Base-by-base conservation (phyloP, 2,888 invertebrate species). In the Yponomeuta malinellus region DNA sequence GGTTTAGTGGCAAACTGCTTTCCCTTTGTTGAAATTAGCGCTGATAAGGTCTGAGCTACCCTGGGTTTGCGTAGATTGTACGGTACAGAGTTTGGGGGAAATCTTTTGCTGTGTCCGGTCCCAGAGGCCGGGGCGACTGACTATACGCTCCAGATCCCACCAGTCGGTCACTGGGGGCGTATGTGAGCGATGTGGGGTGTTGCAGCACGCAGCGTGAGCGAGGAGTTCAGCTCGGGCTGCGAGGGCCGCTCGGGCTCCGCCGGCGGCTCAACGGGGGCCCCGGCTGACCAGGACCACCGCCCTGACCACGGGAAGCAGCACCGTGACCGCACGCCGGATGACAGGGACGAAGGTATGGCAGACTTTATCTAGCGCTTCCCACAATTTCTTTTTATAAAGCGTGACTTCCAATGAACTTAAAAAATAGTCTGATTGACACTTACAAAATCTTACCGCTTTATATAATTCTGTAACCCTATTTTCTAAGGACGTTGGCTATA, bases 211-310 rank as follows among this genome's bases (percentile, higher is more conserved):
- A 98, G 98, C 93, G 97, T 98, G 90, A 98, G 98, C 83, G 98
- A 99, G 93, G 98, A 99, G 91, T 98, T 98, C 93, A 98, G 98
- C 89, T 98, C 97, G 90, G 97, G 96, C 78, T 97, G 97, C 87
- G 98, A 99, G 89, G 98, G 98, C 90, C 98, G 98, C 85, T 97
- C 97, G 92, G 96, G 96, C 76, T 96, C 97, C 84, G 93, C 87
- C 83, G 93, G 88, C 84, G 93, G 88, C 88, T 93, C 91, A 78
- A 87, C 89, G 71, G 90, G 90, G 76, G 88, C 88, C 37, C 90
- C 90, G 72, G 89, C 90, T 73, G 91, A 91, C 81, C 90, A 90
- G 78, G 86, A 89, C 82, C 88, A 90, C 83, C 87, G 90, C 72
- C 89, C 90, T 48, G 92, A 91, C 81, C 92, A 92, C 88, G 43